A percentile compares a stretch with the other conserved stretches of the same genome.
phyloP scores from a whole-genome alignment of 2,888 invertebrate species.

The Lycophotia porphyrea region DNA sequence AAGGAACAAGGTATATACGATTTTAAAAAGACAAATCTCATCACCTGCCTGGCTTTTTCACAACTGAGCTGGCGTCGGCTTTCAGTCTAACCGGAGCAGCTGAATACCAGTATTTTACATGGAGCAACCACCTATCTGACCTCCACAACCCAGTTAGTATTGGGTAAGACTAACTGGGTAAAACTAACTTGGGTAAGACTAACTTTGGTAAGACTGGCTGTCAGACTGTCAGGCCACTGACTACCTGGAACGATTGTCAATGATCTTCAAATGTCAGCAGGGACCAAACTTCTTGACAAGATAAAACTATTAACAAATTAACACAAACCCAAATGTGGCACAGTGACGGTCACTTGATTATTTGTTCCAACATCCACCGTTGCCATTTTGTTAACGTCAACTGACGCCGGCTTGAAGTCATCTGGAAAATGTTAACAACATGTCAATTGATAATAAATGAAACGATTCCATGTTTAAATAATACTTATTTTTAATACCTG shows the following conservation, averaged over 20 bases:
- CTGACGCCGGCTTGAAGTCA: slow-evolving; percentile 99
- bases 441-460: background rate
- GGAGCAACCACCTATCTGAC: background rate
- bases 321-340: slow-evolving; percentile 95
- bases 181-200: too few relatives aligned
- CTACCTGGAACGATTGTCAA: background rate
- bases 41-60: background rate
- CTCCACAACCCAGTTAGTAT: background rate
- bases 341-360: slow-evolving; percentile 97
- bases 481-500: background rate
- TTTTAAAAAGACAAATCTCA: background rate
- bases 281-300: background rate
- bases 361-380: slow-evolving; percentile 96
- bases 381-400: slow-evolving; percentile 97
- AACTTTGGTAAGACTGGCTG: background rate
- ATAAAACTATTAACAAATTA: background rate
- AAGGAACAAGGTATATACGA: background rate
- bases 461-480: background rate
- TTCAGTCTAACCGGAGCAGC: background rate
- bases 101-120: background rate
- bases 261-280: background rate
- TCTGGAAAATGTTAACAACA: slow-evolving; percentile 90
- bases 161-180: background rate
- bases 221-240: background rate
- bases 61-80: background rate